A percentile compares a stretch with the other conserved stretches of the same genome.
phyloP scores from a whole-genome alignment of 2,888 invertebrate genomes.

The Galerucella nymphaeae region DNA sequence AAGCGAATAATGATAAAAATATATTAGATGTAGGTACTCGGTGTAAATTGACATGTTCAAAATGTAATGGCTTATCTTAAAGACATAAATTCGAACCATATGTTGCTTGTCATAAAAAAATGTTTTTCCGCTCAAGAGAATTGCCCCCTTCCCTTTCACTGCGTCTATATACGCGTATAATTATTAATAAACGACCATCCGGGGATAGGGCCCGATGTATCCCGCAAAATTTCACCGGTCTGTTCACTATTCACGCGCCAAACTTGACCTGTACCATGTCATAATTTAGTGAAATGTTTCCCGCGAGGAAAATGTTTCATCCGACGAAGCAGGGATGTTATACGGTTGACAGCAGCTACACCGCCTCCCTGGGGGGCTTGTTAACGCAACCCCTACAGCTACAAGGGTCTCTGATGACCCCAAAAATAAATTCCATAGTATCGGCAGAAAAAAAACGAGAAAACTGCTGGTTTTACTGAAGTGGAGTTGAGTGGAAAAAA shows the following conservation, averaged over 20 bases:
- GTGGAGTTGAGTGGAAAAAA: too few relatives aligned
- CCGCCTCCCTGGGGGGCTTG: slow-evolving; percentile 41
- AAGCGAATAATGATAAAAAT: too few relatives aligned
- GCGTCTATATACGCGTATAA: slow-evolving; percentile 10
- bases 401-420: slow-evolving; percentile 14
- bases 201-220: slow-evolving; percentile 10
- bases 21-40: too few relatives aligned
- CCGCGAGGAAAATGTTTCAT: slow-evolving; percentile 43
- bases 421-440: slow-evolving; percentile 8
- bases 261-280: slow-evolving; percentile 45
- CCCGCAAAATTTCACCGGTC: slow-evolving; percentile 24
- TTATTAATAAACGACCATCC: slow-evolving; percentile 29
- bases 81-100: background rate
- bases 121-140: slow-evolving; percentile 4
- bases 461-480: too few relatives aligned
- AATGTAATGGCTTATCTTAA: too few relatives aligned
- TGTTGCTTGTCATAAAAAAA: slow-evolving; percentile 9
- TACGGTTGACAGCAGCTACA: slow-evolving; percentile 37
- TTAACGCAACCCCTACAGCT: slow-evolving; percentile 30
- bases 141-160: too few relatives aligned
- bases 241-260: slow-evolving; percentile 28
- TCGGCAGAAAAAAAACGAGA: too few relatives aligned
- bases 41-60: too few relatives aligned
- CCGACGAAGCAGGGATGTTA: slow-evolving; percentile 30
- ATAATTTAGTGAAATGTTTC: slow-evolving; percentile 46